phyloP scores from a whole-genome alignment of 2,797 vertebrate genomes.

The Pipistrellus nathusii region DNA sequence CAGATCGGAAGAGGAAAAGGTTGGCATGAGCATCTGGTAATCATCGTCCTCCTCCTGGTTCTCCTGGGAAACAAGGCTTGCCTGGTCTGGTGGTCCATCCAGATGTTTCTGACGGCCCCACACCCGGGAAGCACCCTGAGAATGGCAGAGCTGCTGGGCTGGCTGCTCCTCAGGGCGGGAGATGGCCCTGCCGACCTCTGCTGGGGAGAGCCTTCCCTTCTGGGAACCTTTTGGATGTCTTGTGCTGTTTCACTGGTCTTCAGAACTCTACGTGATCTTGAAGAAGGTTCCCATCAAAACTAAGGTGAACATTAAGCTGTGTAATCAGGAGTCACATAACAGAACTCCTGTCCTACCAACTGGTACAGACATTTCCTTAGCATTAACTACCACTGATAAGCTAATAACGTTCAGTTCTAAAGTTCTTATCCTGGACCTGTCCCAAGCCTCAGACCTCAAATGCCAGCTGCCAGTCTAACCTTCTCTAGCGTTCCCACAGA shows the following conservation, averaged over 20 bases:
- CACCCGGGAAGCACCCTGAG: conserved; percentile 87
- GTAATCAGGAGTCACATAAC: background rate
- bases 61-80: conserved; percentile 96
- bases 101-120: conserved; percentile 92
- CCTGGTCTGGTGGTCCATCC: conserved; percentile 95
- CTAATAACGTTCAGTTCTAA: too few relatives aligned
- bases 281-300: conserved; percentile 90
- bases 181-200: conserved; percentile 85
- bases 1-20: conserved; percentile 88
- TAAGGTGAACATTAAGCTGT: background rate
- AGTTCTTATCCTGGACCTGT: too few relatives aligned
- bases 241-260: conserved; percentile 91
- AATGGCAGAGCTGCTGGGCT: conserved; percentile 82
- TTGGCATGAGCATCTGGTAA: conserved; percentile 97
- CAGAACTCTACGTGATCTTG: conserved; percentile 94
- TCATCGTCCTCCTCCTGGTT: conserved; percentile 93
- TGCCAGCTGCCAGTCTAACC: background rate
- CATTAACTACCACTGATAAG: too few relatives aligned
- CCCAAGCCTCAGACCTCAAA: background rate
- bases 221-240: conserved; percentile 90
- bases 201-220: conserved; percentile 89
- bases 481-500: background rate
- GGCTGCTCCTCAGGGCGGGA: conserved; percentile 86
- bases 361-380: too few relatives aligned
- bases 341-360: background rate